phyloP scores from a whole-genome alignment of 2,797 vertebrate genomes.

The Psittacula echo region DNA sequence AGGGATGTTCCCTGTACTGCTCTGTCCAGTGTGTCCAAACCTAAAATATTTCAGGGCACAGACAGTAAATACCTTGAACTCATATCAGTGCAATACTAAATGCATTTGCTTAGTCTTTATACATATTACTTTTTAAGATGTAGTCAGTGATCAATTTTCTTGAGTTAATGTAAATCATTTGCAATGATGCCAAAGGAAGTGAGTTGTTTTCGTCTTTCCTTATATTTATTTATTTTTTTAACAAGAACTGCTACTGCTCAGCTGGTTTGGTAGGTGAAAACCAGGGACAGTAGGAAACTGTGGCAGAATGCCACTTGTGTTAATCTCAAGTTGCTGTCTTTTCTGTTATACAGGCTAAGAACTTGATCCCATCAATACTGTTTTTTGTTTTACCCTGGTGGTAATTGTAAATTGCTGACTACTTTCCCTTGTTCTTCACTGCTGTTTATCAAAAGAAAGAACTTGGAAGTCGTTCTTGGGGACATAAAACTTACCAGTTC shows the following conservation, averaged over 20 bases:
- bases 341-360: slow-evolving; percentile 61
- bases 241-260: slow-evolving; percentile 64
- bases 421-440: slow-evolving; percentile 66
- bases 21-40: not conserved
- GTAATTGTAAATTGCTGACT: slow-evolving; percentile 62
- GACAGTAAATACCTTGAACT: slow-evolving; percentile 15
- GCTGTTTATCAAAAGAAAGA: slow-evolving; percentile 61
- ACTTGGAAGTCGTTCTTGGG: slow-evolving; percentile 37
- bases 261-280: slow-evolving; percentile 50
- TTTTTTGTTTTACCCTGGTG: slow-evolving; percentile 71
- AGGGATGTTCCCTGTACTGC: not conserved
- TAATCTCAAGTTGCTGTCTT: slow-evolving; percentile 65
- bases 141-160: slow-evolving; percentile 53
- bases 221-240: slow-evolving; percentile 78
- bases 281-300: slow-evolving; percentile 53
- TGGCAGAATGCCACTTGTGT: slow-evolving; percentile 44
- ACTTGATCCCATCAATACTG: slow-evolving; percentile 39
- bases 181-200: slow-evolving; percentile 82
- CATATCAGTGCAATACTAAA: slow-evolving; percentile 71
- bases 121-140: slow-evolving; percentile 58
- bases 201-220: slow-evolving; percentile 43
- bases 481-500: slow-evolving; percentile 22
- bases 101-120: slow-evolving; percentile 57
- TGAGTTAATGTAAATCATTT: slow-evolving; percentile 72
- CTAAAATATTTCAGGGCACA: not conserved